Evolutionary conservation across 2,113 vertebrate genomes (phyloP), one percentile per base, ranked within the genome.

Genomic region (Spilogale gracilis): DNA sequence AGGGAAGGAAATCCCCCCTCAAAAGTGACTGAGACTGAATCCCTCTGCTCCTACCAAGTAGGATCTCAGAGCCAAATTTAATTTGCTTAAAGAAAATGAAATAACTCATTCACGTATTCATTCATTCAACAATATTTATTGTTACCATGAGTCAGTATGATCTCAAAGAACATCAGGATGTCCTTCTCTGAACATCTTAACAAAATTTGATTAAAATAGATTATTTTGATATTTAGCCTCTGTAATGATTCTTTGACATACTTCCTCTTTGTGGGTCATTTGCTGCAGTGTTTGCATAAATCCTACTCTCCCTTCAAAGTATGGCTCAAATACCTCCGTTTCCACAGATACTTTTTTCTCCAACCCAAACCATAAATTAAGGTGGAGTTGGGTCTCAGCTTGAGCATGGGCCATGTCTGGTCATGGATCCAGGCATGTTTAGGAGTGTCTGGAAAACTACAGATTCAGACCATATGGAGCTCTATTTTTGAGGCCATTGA

Each of bases 41-140:
- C 43, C n/a, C 79, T 50, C 32, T 71, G 30, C 14, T 4, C 32
- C n/a, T 81, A 80, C 21, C 50, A 81, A 74, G 27, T 89, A 48
- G 14, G 21, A 17, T 12, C 52, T 60, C 86, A 86, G 67, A 93
- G 25, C n/a, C 52, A 96, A 95, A 91, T 93, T 92, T 94, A 95
- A 80, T 92, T 61, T 69, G n/a, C 8, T 91, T 67, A 86, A 91
- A 71, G 67, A 45, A 79, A 97, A 78, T 56, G 43, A 88, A 91
- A 65, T 23, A 65, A 67, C 27, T 96, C 32, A 91, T 93, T 88
- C 67, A 82, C 61, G 13, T 23, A 38, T 78, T 78, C n/a, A 76
- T 76, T 94, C 67, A 60, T 94, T 95, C 76, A 92, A 71, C 13
- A 65, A n/a, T 71, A 82, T 91, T 78, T 88, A 58, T 83, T 50